A percentile compares a stretch with the other conserved stretches of the same genome.
These are phyloP conservation scores for Caenorhabditis sp. DNA, from an alignment of 2,888 invertebrate genomes.

Conservation along the genomic window DNA sequence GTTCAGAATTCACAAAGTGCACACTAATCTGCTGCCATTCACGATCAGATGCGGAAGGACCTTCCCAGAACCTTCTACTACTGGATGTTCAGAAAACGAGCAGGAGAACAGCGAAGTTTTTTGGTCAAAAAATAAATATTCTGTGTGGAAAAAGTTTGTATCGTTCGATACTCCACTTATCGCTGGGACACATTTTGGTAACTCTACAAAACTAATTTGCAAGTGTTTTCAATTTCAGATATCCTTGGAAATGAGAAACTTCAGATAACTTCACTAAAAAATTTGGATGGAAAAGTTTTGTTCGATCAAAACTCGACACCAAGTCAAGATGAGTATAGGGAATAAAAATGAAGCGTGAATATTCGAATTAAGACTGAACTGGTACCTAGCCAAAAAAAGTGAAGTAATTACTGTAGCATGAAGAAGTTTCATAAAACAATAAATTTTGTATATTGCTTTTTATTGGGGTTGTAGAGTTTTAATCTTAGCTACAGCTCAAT, in stretches of 20 bases:
- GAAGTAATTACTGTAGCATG: too few species aligned
- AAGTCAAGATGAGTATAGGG: constrained; percentile 58
- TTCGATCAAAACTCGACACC: too few species aligned
- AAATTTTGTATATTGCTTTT: too few species aligned
- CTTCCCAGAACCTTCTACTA: not conserved
- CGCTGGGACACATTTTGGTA: constrained; percentile 12
- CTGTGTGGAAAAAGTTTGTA: constrained; percentile 10
- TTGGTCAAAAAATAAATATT: not conserved
- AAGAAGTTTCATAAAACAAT: too few species aligned
- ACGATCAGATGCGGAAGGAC: not conserved
- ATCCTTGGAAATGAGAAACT: constrained; percentile 35
- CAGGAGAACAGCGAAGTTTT: not conserved
- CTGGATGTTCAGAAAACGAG: not conserved
- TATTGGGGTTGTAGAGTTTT: too few species aligned
- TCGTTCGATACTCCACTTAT: constrained; percentile 28
- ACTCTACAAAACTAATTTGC: not conserved
- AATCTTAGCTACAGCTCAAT: too few species aligned
- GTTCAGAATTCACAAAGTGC: not conserved
- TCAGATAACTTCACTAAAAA: not conserved
- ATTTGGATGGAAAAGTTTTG: too few species aligned
- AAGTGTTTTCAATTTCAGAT: constrained; percentile 1
- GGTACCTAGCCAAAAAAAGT: too few species aligned
- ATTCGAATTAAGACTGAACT: too few species aligned
- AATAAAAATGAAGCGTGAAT: constrained; percentile 35
- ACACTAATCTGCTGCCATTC: not conserved